These are phyloP conservation scores for Phycodurus eques DNA, from an alignment of 2,113 vertebrate species.

Conservation along the genomic window DNA sequence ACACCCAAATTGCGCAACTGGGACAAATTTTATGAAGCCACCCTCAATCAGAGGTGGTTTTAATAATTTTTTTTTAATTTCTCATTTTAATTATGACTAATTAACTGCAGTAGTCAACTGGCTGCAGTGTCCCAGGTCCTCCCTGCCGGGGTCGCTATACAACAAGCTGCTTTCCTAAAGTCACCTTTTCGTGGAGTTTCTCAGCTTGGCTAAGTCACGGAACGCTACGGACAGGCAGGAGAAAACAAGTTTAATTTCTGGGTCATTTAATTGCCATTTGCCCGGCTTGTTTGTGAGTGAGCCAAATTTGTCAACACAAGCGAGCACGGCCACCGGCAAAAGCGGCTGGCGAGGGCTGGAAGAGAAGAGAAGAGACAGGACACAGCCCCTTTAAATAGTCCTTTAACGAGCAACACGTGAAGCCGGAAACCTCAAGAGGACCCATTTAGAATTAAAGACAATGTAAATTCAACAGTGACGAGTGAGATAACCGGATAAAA, in stretches of 20 bases:
- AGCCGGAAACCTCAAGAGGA: not conserved
- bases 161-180: constrained; percentile 32
- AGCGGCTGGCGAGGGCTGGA: constrained; percentile 13
- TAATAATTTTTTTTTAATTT: too few species aligned
- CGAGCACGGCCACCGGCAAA: constrained; percentile 39
- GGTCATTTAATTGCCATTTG: constrained; percentile 13
- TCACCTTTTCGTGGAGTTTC: not conserved
- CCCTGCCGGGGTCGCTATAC: constrained; percentile 12
- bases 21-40: too few species aligned
- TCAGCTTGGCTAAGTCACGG: not conserved
- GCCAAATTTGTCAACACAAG: constrained; percentile 59
- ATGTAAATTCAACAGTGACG: not conserved
- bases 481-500: not conserved
- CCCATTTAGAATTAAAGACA: accelerated
- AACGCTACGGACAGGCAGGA: not conserved
- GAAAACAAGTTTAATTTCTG: not conserved
- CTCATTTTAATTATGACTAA: too few species aligned
- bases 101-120: constrained; percentile 17
- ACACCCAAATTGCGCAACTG: too few species aligned
- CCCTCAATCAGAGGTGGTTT: too few species aligned
- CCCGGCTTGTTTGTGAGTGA: constrained; percentile 13
- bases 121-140: constrained; percentile 43
- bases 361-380: constrained; percentile 19
- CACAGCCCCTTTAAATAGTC: constrained; percentile 19
- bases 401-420: not conserved